Evolutionary conservation across 2,113 vertebrate genomes (phyloP).

Genomic region (Pristiophorus japonicus): DNA sequence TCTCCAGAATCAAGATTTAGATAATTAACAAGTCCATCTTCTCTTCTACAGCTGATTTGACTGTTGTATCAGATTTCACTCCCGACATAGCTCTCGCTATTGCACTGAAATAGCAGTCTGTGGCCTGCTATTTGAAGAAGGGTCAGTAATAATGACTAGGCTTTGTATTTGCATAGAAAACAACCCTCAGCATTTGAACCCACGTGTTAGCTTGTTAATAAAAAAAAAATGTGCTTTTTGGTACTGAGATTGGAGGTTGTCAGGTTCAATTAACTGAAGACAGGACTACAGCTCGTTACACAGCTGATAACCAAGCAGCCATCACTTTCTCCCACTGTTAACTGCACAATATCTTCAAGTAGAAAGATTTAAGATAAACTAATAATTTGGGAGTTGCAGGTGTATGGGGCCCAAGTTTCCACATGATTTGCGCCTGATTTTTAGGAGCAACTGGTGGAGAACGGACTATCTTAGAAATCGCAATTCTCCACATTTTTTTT

Average conservation of each 20-base stretch:
- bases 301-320: background rate
- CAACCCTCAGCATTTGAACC: background rate
- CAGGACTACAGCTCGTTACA: background rate
- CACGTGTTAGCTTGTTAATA: no score
- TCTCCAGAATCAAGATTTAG: background rate
- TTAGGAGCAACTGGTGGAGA: no score
- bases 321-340: background rate
- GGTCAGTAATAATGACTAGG: no score
- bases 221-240: background rate
- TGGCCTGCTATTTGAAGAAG: background rate
- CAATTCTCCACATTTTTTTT: no score
- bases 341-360: background rate
- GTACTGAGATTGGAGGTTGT: background rate
- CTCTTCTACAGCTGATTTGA: background rate
- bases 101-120: background rate
- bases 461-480: no score
- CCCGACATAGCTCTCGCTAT: background rate
- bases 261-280: background rate
- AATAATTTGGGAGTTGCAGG: background rate
- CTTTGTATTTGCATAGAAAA: background rate
- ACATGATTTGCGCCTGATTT: no score
- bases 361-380: background rate
- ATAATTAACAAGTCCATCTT: background rate
- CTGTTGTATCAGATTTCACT: background rate
- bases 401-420: no score